These are phyloP conservation scores for Pachyuromys duprasi DNA, from an alignment of 2,797 vertebrate species.

Conservation along the genomic window DNA sequence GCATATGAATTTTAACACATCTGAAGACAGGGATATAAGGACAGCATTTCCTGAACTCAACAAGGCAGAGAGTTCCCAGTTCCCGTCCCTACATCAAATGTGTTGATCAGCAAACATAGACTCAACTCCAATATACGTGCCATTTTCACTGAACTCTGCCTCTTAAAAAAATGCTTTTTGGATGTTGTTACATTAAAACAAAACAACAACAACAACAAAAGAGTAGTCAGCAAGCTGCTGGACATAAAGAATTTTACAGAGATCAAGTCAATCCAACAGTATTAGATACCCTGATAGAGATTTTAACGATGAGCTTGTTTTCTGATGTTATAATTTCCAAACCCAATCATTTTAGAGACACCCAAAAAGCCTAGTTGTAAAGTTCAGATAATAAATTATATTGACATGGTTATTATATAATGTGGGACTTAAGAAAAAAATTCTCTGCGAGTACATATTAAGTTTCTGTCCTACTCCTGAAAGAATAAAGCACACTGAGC, in stretches of 20 bases:
- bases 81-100: background rate
- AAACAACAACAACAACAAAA: too few relatives aligned
- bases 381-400: constrained; percentile 52
- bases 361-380: constrained; percentile 37
- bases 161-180: constrained; percentile 9
- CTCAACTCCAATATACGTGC: constrained; percentile 10
- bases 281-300: constrained; percentile 31
- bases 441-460: constrained; percentile 9
- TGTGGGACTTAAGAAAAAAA: background rate
- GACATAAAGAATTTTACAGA: constrained; percentile 42
- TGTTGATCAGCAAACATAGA: constrained; percentile 44
- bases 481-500: background rate
- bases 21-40: constrained; percentile 64
- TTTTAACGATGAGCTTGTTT: constrained; percentile 64
- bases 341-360: constrained; percentile 40
- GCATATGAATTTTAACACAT: background rate
- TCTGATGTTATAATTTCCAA: constrained; percentile 45
- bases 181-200: constrained; percentile 40
- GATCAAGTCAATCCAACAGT: constrained; percentile 55
- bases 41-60: constrained; percentile 53
- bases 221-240: constrained; percentile 28
- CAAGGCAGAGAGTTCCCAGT: constrained; percentile 39
- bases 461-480: background rate
- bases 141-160: constrained; percentile 46
- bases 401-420: constrained; percentile 26